These are phyloP conservation scores for Phrynosoma platyrhinos DNA, from an alignment of 2,113 vertebrate species.

Conservation along the genomic window DNA sequence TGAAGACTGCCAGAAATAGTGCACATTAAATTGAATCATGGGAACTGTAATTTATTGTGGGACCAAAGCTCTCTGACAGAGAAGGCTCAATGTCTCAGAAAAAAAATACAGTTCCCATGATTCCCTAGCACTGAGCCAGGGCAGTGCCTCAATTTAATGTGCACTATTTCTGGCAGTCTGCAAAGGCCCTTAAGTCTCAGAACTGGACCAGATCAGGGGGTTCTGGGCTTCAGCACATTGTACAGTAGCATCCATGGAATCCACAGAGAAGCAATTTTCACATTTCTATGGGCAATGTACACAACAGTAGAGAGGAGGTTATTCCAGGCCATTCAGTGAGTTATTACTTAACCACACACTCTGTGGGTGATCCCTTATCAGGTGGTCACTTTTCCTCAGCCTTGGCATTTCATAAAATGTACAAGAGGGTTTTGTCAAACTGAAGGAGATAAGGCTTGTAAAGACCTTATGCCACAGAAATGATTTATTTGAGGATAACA, in stretches of 20 bases:
- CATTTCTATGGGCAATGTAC: background rate
- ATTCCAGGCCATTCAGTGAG: background rate
- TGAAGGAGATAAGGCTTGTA: background rate
- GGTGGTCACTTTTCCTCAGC: background rate
- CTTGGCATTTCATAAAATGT: background rate
- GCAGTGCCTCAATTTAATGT: too few species aligned
- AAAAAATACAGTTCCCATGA: too few species aligned
- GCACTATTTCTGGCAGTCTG: too few species aligned
- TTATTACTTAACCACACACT: background rate
- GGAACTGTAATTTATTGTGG: too few species aligned
- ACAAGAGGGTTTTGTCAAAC: background rate
- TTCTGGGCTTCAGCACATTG: background rate
- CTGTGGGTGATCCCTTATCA: too few species aligned
- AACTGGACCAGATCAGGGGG: background rate
- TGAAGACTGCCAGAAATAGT: too few species aligned
- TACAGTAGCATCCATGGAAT: background rate
- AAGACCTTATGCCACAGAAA: background rate
- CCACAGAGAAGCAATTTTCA: background rate
- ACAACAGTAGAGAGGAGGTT: background rate
- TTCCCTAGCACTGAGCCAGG: too few species aligned
- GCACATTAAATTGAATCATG: too few species aligned
- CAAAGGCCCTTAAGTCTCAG: too few species aligned
- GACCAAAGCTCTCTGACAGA: too few species aligned
- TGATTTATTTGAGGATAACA: background rate
- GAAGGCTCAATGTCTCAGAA: too few species aligned